phyloP scores from a whole-genome alignment of 2,113 vertebrate species.

The Hypocryptadius cinnamomeus region DNA sequence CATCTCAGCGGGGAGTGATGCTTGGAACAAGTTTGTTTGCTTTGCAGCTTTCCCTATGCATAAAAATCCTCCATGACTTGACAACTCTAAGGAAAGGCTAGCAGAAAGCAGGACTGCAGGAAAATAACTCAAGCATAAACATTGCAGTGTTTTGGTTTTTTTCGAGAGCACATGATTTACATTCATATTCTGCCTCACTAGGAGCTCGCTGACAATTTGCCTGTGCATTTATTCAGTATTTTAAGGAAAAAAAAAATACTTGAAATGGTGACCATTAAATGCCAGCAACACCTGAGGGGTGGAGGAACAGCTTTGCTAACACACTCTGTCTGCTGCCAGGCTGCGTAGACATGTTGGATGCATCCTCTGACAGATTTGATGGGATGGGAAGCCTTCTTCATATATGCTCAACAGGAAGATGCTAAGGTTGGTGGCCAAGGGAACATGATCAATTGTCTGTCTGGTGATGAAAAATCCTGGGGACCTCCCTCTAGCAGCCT shows the following conservation, averaged over 20 bases:
- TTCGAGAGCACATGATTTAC: neutral
- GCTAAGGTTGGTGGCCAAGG: neutral
- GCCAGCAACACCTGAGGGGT: neutral
- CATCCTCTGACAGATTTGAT: neutral
- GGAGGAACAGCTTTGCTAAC: neutral
- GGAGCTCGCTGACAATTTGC: neutral
- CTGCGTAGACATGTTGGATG: neutral
- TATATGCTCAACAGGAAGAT: neutral
- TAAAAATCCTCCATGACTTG: neutral
- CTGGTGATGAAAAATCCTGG: neutral
- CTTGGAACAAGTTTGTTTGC: neutral
- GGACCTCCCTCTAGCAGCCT: neutral
- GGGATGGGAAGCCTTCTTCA: neutral
- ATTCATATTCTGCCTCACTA: neutral
- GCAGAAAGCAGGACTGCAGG: neutral
- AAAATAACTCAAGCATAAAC: neutral
- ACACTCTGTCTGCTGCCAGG: neutral
- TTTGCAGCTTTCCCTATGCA: neutral
- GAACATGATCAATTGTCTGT: rapidly evolving
- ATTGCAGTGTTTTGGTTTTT: neutral
- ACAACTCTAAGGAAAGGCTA: neutral
- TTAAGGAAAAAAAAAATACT: neutral
- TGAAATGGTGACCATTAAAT: neutral
- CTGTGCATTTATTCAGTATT: neutral
- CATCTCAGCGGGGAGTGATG: rapidly evolving